phyloP scores from a whole-genome alignment of 2,113 vertebrate species.

The Petrocephalus microphthalmus region DNA sequence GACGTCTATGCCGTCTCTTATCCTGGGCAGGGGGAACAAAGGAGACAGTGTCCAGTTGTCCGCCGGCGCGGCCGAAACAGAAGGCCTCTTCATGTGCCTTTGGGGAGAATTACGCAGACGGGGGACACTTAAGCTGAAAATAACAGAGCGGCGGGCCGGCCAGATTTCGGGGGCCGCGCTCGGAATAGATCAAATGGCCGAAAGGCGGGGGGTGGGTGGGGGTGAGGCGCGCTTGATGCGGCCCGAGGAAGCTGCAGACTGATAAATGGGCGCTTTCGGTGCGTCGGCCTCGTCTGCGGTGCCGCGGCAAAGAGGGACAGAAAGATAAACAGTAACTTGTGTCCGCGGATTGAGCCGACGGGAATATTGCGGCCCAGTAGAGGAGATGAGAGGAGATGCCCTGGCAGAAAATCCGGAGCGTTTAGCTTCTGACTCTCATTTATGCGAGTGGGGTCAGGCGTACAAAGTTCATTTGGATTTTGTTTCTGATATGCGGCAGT shows the following conservation, averaged over 20 bases:
- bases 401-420: neutral
- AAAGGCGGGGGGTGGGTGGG: neutral
- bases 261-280: neutral
- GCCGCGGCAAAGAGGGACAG: neutral
- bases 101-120: neutral
- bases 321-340: neutral
- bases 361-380: neutral
- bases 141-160: neutral
- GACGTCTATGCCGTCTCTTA: neutral
- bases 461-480: neutral
- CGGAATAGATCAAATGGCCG: neutral
- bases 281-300: neutral
- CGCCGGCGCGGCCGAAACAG: neutral
- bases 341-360: neutral
- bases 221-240: neutral
- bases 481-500: neutral
- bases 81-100: slow-evolving; percentile 6
- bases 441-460: neutral
- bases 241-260: neutral
- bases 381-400: neutral
- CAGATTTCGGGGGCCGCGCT: neutral
- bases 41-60: slow-evolving; percentile 1
- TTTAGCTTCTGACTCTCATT: neutral
- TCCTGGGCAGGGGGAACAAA: neutral
- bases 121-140: slow-evolving; percentile 19